Conservation (phyloP, 37 sponge, comb jelly and placozoan species). For the Lycopodina hypogea region DNA sequence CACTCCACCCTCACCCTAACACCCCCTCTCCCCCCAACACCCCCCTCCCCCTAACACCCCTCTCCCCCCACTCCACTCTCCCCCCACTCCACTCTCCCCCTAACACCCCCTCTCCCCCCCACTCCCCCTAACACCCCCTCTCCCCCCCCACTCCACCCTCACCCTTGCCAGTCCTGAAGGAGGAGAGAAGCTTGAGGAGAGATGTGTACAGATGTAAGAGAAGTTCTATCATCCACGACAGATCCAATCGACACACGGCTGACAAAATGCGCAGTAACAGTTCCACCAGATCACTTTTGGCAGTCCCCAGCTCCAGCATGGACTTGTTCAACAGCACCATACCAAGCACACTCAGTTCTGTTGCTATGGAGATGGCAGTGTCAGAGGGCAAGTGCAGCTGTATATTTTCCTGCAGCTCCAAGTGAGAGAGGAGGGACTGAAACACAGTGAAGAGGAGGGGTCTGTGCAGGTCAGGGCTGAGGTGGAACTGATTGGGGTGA, state of each 20-base stretch:
- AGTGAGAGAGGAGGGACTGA: conserved; percentile 21
- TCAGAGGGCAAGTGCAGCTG: not conserved
- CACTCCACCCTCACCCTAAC: too few relatives aligned
- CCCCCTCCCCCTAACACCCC: too few relatives aligned
- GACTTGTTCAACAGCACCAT: conserved; percentile 48
- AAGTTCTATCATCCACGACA: not conserved
- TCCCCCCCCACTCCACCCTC: not conserved
- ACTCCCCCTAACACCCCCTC: too few relatives aligned
- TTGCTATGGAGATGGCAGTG: conserved; percentile 19
- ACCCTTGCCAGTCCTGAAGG: conserved; percentile 9
- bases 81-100: too few relatives aligned
- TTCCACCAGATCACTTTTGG: too few relatives aligned
- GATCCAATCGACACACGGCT: not conserved
- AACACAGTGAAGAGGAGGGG: conserved; percentile 22
- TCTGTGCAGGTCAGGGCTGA: not conserved
- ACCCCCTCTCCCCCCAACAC: too few relatives aligned
- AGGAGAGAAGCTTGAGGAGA: conserved; percentile 7
- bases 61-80: too few relatives aligned
- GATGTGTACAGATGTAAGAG: conserved; percentile 18
- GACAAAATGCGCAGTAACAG: not conserved
- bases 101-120: too few relatives aligned
- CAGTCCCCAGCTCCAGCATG: not conserved
- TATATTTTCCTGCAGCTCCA: not conserved
- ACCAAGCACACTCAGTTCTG: conserved; percentile 48
- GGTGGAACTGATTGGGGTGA: conserved; percentile 2